Evolutionary conservation across 2,113 vertebrate genomes (phyloP), one percentile per base, ranked within the genome.

Genomic region (Lethenteron camtschaticum): DNA sequence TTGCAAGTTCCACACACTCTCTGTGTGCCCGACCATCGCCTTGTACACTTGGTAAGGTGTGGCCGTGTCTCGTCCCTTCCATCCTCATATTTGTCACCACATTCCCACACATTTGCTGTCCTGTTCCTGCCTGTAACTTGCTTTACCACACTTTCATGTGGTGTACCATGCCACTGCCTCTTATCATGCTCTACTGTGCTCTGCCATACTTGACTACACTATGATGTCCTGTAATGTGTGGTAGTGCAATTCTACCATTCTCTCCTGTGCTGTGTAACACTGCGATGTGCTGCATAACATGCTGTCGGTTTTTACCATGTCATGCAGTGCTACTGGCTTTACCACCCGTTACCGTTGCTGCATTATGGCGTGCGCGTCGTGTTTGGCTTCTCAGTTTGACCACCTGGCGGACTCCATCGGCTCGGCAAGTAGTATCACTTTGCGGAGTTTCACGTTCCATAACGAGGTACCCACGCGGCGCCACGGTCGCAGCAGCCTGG

Each of bases 401-500:
- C 84, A 85, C 74, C 82, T 94, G 78, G 84, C 87, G 69, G 85
- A 84, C 75, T 76, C 81, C 1, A 84, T 85, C 9, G 87, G 89
- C 72, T 82, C 86, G 74, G 84, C 87, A 41, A 86, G 83, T 83
- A 88, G 77, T 3, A 82, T 97, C 77, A 91, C 85, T 41, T 86
- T 96, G 76, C 95, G 92, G 82, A 86, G 87, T 77, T 95, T 87
- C 81, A 89, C 83, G 58, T 79, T 79, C 77, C 85, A 81, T 79
- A 78, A 82, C 10, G 91, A 95, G 91, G 91, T 97, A 95, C 41
- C 41, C 5, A 41, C 41, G 41, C 41, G 41, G 41, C 41, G 6
- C 41, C 41, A 41, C 41, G 41, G 41, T 41, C 41, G 41, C 41
- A 41, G 41, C 41, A 41, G 41, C 41, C 41, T 41, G 41, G 41